Conservation (phyloP, 2,113 vertebrate species). For the Anser cygnoides region DNA sequence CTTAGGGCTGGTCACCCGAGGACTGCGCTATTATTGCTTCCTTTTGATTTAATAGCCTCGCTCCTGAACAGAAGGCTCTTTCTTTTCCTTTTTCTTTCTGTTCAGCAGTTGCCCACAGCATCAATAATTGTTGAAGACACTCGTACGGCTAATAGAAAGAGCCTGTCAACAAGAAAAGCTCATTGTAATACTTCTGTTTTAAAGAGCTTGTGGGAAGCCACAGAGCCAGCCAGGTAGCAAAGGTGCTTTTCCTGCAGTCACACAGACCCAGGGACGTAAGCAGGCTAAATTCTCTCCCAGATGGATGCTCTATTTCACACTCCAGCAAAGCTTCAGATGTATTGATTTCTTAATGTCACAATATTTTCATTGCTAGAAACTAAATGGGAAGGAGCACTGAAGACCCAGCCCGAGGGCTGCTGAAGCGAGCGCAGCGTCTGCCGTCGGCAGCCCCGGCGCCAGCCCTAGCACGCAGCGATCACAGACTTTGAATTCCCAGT, state of each 20-base stretch:
- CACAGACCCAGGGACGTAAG: background rate
- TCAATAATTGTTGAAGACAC: conserved; percentile 29
- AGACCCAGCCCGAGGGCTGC: background rate
- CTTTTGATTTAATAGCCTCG: background rate
- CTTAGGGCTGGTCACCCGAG: background rate
- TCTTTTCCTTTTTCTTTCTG: background rate
- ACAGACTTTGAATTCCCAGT: background rate
- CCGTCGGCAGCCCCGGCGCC: background rate
- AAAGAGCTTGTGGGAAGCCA: background rate
- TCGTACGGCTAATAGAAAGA: conserved; percentile 28
- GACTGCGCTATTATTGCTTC: background rate
- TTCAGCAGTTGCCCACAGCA: background rate
- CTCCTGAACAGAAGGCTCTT: background rate
- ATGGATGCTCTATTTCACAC: conserved; percentile 1
- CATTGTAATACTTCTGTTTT: background rate
- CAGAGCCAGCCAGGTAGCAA: background rate
- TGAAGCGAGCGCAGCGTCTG: background rate
- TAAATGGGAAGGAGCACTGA: background rate
- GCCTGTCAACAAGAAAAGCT: conserved; percentile 15
- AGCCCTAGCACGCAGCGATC: background rate
- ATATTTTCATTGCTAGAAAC: background rate
- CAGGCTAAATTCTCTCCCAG: background rate
- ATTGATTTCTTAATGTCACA: background rate
- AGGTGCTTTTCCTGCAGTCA: background rate
- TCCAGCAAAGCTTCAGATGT: background rate